Percentiles rank a stretch among this genome's conserved stretches.
Evolutionary conservation across 2,888 invertebrate genomes (phyloP).

Genomic region (Tetheella fluctuosa): DNA sequence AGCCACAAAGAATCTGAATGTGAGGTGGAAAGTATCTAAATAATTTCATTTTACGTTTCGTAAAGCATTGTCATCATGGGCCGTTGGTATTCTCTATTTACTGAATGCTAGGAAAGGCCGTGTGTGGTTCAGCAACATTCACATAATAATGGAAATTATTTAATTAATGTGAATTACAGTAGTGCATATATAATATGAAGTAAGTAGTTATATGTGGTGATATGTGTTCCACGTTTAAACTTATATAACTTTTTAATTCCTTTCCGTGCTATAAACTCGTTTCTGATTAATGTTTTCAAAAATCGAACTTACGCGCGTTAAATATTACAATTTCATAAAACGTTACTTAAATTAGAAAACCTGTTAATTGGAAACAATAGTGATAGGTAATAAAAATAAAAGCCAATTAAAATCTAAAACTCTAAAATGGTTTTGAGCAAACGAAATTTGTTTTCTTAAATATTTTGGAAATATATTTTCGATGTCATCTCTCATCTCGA

Average conservation of each 20-base stretch:
- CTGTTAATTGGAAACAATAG: background rate
- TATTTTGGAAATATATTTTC: constrained; percentile 48
- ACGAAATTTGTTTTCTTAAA: constrained; percentile 45
- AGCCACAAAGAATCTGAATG: constrained; percentile 43
- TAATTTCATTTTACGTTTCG: constrained; percentile 55
- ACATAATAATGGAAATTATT: no score
- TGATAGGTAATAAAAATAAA: constrained; percentile 9
- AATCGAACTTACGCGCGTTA: no score
- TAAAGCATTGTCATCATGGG: constrained; percentile 36
- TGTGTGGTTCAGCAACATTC: background rate
- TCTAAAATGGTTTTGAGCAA: constrained; percentile 35
- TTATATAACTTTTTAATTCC: no score
- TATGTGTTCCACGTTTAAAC: no score
- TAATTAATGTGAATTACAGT: no score
- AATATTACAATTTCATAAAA: background rate
- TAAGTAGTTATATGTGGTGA: no score
- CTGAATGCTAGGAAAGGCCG: background rate
- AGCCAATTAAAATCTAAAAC: constrained; percentile 29
- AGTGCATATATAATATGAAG: no score
- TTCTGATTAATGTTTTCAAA: no score
- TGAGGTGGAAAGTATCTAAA: constrained; percentile 45
- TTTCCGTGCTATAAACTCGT: no score
- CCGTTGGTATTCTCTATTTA: constrained; percentile 9
- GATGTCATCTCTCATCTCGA: constrained; percentile 51
- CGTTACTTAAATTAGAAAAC: background rate